phyloP scores from a whole-genome alignment of 2,888 invertebrate genomes.

The Uloborus plumipes region DNA sequence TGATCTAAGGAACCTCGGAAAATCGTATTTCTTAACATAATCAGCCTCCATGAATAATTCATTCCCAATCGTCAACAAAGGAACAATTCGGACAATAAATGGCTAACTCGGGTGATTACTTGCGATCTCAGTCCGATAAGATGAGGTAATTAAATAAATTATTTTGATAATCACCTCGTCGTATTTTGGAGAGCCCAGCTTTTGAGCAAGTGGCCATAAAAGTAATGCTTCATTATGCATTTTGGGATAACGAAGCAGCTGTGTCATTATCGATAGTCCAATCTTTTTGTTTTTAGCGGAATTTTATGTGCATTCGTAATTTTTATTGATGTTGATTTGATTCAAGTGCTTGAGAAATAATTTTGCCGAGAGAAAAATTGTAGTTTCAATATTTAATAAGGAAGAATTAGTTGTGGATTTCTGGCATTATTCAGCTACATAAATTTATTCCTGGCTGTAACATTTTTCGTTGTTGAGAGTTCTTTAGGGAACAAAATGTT shows the following conservation, averaged over 20 bases:
- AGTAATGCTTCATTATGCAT: not conserved
- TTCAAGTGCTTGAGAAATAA: too few relatives aligned
- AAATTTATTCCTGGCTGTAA: too few relatives aligned
- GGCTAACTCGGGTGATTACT: conserved; percentile 22
- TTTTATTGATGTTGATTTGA: too few relatives aligned
- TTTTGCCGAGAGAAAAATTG: too few relatives aligned
- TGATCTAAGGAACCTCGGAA: conserved; percentile 23
- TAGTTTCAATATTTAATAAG: too few relatives aligned
- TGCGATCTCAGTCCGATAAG: conserved; percentile 21
- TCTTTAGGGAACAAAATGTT: too few relatives aligned
- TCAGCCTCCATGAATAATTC: conserved; percentile 42
- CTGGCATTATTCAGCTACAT: too few relatives aligned
- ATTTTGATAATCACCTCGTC: conserved; percentile 39
- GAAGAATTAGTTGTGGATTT: too few relatives aligned
- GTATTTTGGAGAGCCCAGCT: conserved; percentile 16
- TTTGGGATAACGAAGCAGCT: conserved; percentile 1
- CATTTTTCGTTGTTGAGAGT: too few relatives aligned
- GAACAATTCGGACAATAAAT: conserved; percentile 36
- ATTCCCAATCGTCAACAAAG: conserved; percentile 36
- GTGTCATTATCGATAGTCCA: too few relatives aligned
- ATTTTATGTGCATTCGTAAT: too few relatives aligned
- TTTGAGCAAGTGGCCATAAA: conserved; percentile 6
- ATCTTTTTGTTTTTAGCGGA: too few relatives aligned
- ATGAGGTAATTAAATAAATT: conserved; percentile 36
- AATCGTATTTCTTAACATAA: conserved; percentile 30